Evolutionary conservation across 2,888 invertebrate genomes (phyloP), one percentile per base, ranked within the genome.

Genomic region (Ectemnius cavifrons): DNA sequence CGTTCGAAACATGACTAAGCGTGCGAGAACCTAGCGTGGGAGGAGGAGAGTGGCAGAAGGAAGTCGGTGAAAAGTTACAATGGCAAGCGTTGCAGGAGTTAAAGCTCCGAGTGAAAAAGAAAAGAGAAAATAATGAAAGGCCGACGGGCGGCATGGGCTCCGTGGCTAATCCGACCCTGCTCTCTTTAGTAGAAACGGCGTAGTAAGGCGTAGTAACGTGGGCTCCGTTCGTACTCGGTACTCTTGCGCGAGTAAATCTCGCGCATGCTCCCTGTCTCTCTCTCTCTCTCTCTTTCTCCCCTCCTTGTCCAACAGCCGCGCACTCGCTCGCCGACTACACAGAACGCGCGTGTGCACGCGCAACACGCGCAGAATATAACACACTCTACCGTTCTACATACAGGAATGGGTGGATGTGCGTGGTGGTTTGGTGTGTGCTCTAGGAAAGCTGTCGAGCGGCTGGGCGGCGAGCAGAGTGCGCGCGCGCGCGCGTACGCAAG

Each of bases 151-250:
- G 20, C 18, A 4, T 14, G 6, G 60, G 45, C 18, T 67, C 63
- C 60, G 37, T 37, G 60, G 52, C 57, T 66, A 68, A 76, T 73
- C 68, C 78, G 73, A 52, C 52, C 52, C 77, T 70, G 78, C 62
- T 70, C 63, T 61, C 79, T 63, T 72, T 71, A 59, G 62, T 67
- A 73, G 75, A 71, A 75, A 70, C 75, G 73, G 63, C 73, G 77
- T 75, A 67, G 62, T 70, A 65, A 61, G 62, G 49, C 73, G 70
- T 64, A 64, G 72, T 67, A 58, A 16, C 49, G 47, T 56, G 60
- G 49, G 37, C 37, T 23, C 23, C 23, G 23, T 20, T n/a, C 23
- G 57, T 62, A 67, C 28, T 60, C 71, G 46, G 52, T 64, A 66
- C 69, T 63, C 58, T 60, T 75, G 63, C 66, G 66, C 64, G 62